Evolutionary conservation across 2,888 invertebrate species (phyloP).

Genomic region (Nomada ruficornis): DNA sequence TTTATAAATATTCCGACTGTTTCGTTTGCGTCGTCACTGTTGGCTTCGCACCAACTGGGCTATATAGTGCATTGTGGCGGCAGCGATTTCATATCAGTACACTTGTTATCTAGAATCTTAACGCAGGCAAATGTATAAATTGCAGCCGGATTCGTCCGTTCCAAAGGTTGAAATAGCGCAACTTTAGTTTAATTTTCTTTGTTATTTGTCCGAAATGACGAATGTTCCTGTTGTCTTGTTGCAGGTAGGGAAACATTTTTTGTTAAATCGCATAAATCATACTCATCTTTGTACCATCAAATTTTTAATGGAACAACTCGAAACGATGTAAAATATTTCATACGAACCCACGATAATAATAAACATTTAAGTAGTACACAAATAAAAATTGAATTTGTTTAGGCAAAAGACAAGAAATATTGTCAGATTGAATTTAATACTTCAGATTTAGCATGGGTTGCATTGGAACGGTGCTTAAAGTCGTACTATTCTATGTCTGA

Average conservation of each 20-base stretch:
- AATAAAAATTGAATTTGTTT: too few species aligned
- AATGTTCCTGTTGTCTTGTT: neutral
- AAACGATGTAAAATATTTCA: too few species aligned
- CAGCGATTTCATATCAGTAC: slow-evolving; percentile 61
- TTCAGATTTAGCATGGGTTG: neutral
- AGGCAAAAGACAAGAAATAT: too few species aligned
- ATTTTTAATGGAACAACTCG: too few species aligned
- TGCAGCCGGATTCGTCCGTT: slow-evolving; percentile 42
- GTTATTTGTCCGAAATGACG: neutral
- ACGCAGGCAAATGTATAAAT: slow-evolving; percentile 74
- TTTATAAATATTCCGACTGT: slow-evolving; percentile 79
- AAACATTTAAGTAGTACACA: too few species aligned
- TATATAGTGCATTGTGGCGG: slow-evolving; percentile 38
- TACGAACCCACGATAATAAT: too few species aligned
- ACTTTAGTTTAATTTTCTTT: slow-evolving; percentile 21
- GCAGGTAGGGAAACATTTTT: neutral
- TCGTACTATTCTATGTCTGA: slow-evolving; percentile 27
- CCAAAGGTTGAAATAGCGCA: slow-evolving; percentile 22
- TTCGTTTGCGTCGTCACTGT: slow-evolving; percentile 74
- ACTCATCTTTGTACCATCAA: too few species aligned
- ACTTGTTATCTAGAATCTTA: slow-evolving; percentile 75
- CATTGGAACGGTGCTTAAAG: neutral
- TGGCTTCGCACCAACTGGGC: slow-evolving; percentile 77
- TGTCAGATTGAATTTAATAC: neutral
- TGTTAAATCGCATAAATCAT: too few species aligned